A percentile compares a stretch with the other conserved stretches of the same genome.
Conservation (phyloP, 1,140 invertebrate genomes). For the Spodoptera frugiperda region DNA sequence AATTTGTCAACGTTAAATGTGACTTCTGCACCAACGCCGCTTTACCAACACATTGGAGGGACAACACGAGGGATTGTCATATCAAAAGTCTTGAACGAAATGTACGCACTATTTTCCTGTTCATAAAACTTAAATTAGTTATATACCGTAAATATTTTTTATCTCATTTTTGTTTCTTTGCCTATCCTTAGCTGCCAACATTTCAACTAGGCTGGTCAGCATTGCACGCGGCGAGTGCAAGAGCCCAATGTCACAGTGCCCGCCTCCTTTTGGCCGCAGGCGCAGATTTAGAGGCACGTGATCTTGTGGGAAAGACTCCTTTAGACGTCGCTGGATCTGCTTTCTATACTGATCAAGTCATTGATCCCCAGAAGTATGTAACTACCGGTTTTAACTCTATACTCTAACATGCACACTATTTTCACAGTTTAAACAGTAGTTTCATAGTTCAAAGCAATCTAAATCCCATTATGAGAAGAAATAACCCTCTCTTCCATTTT, state of each 20-base stretch:
- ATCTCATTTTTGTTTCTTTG: background rate
- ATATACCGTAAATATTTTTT: background rate
- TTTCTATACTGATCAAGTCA: background rate
- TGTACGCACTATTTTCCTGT: no score
- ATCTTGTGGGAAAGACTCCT: constrained; percentile 16
- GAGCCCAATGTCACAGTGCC: background rate
- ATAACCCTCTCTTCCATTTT: no score
- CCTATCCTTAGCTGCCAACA: constrained; percentile 3
- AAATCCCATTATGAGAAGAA: no score
- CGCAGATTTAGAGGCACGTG: background rate
- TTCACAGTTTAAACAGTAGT: no score
- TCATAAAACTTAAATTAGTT: no score
- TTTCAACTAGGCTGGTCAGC: constrained; percentile 28
- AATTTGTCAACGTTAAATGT: constrained; percentile 24
- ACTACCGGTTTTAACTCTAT: no score
- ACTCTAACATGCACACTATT: no score
- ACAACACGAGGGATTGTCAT: constrained; percentile 17
- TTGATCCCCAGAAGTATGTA: constrained; percentile 23
- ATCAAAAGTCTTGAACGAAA: constrained; percentile 10
- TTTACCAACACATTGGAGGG: constrained; percentile 14
- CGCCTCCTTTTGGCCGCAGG: constrained; percentile 22
- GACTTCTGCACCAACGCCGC: background rate
- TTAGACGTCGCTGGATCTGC: constrained; percentile 22
- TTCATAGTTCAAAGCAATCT: no score
- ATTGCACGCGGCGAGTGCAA: constrained; percentile 33